These are phyloP conservation scores for Eudyptes chrysolophus DNA, from an alignment of 2,113 vertebrate species.

Conservation along the genomic window DNA sequence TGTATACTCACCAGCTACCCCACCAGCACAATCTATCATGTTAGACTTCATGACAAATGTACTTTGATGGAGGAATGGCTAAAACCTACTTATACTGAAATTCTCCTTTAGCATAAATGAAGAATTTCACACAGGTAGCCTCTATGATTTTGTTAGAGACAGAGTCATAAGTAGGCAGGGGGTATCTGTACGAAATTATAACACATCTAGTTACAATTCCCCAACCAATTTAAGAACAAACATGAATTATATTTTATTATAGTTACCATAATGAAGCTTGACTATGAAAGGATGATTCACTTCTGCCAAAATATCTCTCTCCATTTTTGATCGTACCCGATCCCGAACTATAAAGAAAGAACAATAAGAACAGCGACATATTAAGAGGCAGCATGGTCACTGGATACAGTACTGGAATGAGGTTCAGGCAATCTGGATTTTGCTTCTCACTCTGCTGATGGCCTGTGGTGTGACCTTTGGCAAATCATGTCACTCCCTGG, in stretches of 20 bases:
- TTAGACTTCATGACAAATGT: neutral
- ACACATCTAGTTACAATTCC: neutral
- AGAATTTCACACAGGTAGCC: neutral
- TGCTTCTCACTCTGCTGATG: neutral
- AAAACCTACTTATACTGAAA: neutral
- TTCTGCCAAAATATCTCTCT: conserved; percentile 95
- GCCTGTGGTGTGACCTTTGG: neutral
- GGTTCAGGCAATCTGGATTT: neutral
- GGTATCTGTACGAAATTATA: neutral
- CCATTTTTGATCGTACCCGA: conserved; percentile 95
- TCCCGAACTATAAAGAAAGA: conserved; percentile 83
- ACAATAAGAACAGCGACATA: neutral
- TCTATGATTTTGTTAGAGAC: neutral
- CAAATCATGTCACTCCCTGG: neutral
- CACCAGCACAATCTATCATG: fast-evolving
- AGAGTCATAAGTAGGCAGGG: neutral
- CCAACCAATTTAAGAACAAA: neutral
- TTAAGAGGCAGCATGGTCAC: neutral
- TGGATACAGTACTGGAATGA: neutral
- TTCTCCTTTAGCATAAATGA: neutral
- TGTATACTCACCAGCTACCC: neutral
- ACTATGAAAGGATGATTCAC: conserved; percentile 98
- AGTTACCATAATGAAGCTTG: conserved; percentile 93
- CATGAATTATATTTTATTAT: neutral
- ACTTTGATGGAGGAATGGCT: neutral